Conservation (phyloP, 2,888 invertebrate genomes). For the Aporophyla nigra region DNA sequence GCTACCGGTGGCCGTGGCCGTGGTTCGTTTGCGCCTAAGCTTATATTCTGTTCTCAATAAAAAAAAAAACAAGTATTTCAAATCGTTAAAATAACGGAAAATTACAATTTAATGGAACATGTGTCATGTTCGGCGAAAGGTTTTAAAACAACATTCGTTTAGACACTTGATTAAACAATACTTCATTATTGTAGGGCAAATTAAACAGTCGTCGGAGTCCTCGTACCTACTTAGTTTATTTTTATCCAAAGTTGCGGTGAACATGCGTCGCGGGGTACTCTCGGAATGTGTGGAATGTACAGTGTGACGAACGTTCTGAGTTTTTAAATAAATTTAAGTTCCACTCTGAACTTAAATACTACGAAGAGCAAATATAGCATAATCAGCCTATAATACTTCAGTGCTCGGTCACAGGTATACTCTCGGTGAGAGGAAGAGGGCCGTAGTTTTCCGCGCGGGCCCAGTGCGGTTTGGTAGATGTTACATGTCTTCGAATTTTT, state of each 20-base stretch:
- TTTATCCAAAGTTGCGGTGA: slow-evolving; percentile 28
- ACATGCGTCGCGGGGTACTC: neutral
- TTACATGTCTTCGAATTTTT: too few relatives aligned
- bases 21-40: neutral
- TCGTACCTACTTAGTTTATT: slow-evolving; percentile 40
- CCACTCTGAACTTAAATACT: neutral
- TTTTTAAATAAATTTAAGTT: neutral
- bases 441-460: too few relatives aligned
- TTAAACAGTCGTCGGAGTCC: slow-evolving; percentile 59
- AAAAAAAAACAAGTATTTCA: neutral
- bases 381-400: too few relatives aligned
- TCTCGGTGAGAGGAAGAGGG: too few relatives aligned
- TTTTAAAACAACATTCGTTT: slow-evolving; percentile 31
- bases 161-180: slow-evolving; percentile 52
- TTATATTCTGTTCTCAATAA: neutral
- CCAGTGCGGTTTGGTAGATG: too few relatives aligned
- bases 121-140: neutral
- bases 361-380: neutral
- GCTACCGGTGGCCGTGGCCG: neutral
- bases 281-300: neutral
- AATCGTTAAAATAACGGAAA: neutral
- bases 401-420: too few relatives aligned
- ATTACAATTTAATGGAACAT: slow-evolving; percentile 4
- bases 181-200: slow-evolving; percentile 60
- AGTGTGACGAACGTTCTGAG: neutral